A percentile compares a stretch with the other conserved stretches of the same genome.
Conservation (phyloP, 2,888 invertebrate species). For the Fragum fragum region DNA sequence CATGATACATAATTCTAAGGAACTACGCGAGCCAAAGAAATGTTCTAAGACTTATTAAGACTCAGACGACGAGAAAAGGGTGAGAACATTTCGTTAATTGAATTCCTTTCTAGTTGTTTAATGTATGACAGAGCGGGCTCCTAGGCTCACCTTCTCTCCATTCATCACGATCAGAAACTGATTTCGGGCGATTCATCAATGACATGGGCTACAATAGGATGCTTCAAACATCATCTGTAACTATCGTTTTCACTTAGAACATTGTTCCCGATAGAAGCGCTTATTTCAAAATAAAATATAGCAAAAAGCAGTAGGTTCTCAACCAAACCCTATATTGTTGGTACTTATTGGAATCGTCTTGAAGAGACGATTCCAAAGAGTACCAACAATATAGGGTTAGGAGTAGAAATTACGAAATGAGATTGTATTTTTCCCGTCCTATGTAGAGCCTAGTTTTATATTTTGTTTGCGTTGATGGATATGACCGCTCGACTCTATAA, state of each 20-base stretch:
- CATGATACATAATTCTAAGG: too few relatives aligned
- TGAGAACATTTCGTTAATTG: constrained; percentile 67
- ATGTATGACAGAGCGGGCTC: constrained; percentile 57
- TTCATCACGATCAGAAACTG: constrained; percentile 64
- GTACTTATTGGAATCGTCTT: too few relatives aligned
- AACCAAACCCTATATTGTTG: too few relatives aligned
- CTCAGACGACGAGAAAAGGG: constrained; percentile 38
- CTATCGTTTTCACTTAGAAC: constrained; percentile 65
- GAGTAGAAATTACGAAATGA: too few relatives aligned
- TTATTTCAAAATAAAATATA: too few relatives aligned
- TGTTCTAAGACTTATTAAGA: background rate
- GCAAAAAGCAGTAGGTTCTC: too few relatives aligned
- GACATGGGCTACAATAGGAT: constrained; percentile 65
- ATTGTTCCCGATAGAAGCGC: background rate
- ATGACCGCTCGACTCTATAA: constrained; percentile 41
- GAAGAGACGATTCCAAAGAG: too few relatives aligned
- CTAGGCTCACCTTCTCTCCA: constrained; percentile 44
- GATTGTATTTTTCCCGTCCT: too few relatives aligned
- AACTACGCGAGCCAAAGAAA: too few relatives aligned
- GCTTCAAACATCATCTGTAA: constrained; percentile 52
- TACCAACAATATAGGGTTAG: too few relatives aligned
- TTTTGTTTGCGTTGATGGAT: constrained; percentile 43
- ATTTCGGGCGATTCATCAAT: constrained; percentile 66
- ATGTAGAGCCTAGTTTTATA: too few relatives aligned
- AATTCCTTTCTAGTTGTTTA: constrained; percentile 50